Conservation (phyloP, 2,797 vertebrate species). For the Sebastes vulpes region DNA sequence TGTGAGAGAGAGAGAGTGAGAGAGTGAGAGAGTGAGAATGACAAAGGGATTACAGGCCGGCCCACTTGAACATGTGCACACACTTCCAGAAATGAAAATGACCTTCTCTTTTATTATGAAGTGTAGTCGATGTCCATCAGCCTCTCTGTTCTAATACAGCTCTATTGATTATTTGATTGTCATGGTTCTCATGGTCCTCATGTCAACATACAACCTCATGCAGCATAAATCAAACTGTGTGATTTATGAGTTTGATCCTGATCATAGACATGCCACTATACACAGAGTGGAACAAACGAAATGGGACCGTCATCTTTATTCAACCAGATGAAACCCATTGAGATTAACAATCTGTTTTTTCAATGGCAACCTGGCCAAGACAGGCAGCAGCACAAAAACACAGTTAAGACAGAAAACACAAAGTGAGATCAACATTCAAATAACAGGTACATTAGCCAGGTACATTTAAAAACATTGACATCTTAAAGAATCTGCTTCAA, state of each 20-base stretch:
- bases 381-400: too few species aligned
- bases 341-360: too few species aligned
- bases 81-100: constrained; percentile 67
- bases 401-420: too few species aligned
- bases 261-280: neutral
- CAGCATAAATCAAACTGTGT: constrained; percentile 28
- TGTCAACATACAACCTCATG: constrained; percentile 16
- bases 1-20: neutral
- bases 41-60: constrained; percentile 29
- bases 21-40: neutral
- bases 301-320: neutral
- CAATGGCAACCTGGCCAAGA: too few species aligned
- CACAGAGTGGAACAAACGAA: neutral
- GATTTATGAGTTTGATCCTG: constrained; percentile 13
- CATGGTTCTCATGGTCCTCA: neutral
- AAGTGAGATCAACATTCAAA: too few species aligned
- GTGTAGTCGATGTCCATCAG: constrained; percentile 41
- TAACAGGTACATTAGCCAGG: too few species aligned
- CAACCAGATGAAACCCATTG: too few species aligned
- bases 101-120: constrained; percentile 64
- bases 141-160: constrained; percentile 35
- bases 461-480: too few species aligned
- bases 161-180: constrained; percentile 68
- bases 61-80: constrained; percentile 31
- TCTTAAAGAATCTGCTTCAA: too few species aligned